Conservation (phyloP, 2,888 invertebrate genomes). For the Xestoiulus laeticollis region DNA sequence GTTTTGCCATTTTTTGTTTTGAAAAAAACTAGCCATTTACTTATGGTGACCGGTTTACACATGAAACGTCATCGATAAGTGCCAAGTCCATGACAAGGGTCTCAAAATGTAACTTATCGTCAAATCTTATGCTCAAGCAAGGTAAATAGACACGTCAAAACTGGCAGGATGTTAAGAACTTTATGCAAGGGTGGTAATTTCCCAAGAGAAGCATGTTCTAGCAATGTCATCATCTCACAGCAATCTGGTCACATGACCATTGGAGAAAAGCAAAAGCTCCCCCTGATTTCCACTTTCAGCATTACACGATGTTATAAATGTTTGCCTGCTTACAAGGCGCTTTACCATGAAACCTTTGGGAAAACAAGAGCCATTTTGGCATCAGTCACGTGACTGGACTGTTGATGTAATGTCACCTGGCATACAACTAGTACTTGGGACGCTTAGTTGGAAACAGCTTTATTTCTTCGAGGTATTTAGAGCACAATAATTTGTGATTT, state of each 20-base stretch:
- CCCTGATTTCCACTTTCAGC: not conserved
- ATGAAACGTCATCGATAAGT: too few species aligned
- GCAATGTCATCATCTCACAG: not conserved
- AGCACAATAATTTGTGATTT: conserved; percentile 30
- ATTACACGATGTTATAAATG: not conserved
- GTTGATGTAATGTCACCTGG: not conserved
- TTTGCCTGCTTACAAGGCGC: not conserved
- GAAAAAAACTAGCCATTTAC: too few species aligned
- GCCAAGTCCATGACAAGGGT: too few species aligned
- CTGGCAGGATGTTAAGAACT: too few species aligned
- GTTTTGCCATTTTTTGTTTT: too few species aligned
- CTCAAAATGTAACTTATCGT: too few species aligned
- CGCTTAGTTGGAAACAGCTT: not conserved
- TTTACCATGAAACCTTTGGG: not conserved
- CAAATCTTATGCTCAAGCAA: not conserved
- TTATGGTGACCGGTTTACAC: too few species aligned
- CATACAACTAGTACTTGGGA: not conserved
- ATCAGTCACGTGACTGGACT: not conserved
- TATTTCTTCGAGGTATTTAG: not conserved
- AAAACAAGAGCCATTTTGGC: not conserved
- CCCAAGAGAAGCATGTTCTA: not conserved
- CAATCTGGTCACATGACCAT: not conserved
- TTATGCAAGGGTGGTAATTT: not conserved
- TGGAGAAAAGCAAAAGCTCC: not conserved
- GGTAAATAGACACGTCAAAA: not conserved